These are phyloP conservation scores for Sycophila sp. DNA, from an alignment of 1,140 invertebrate species.

Conservation along the genomic window DNA sequence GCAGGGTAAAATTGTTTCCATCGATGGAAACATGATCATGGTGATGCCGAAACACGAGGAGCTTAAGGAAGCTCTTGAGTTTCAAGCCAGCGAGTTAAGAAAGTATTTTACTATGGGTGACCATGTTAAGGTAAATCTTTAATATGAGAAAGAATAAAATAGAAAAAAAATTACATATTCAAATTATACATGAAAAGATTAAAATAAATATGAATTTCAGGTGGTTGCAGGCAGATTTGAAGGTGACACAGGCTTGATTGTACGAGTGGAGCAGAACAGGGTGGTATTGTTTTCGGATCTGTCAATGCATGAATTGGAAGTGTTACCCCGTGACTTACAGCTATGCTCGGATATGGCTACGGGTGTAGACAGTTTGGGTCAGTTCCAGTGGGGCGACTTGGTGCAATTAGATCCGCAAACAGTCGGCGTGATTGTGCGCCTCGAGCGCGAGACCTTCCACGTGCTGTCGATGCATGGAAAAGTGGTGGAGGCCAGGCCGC, in stretches of 20 bases:
- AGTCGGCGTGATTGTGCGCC: constrained; percentile 95
- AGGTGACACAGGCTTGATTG: constrained; percentile 96
- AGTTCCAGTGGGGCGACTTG: constrained; percentile 99
- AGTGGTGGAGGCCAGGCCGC: constrained; percentile 90
- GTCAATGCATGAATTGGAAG: constrained; percentile 95
- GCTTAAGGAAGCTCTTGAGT: constrained; percentile 88
- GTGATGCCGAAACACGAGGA: constrained; percentile 97
- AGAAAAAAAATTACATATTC: too few species aligned
- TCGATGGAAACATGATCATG: constrained; percentile 95
- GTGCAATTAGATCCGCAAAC: constrained; percentile 95
- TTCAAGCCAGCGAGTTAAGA: constrained; percentile 88
- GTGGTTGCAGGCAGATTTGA: constrained; percentile 83
- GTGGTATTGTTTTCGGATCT: constrained; percentile 95
- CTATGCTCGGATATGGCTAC: constrained; percentile 97
- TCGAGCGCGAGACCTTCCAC: constrained; percentile 96
- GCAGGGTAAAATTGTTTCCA: constrained; percentile 91
- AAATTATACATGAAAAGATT: too few species aligned
- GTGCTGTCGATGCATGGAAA: constrained; percentile 91
- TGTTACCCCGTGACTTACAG: constrained; percentile 90
- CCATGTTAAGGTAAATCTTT: constrained; percentile 95
- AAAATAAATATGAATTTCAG: constrained; percentile 29
- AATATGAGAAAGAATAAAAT: too few species aligned
- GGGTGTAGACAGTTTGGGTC: constrained; percentile 96
- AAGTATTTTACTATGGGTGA: constrained; percentile 97
- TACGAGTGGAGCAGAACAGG: constrained; percentile 91